A percentile compares a stretch with the other conserved stretches of the same genome.
phyloP scores from a whole-genome alignment of 2,797 vertebrate species.

The Lacerta bilineata region DNA sequence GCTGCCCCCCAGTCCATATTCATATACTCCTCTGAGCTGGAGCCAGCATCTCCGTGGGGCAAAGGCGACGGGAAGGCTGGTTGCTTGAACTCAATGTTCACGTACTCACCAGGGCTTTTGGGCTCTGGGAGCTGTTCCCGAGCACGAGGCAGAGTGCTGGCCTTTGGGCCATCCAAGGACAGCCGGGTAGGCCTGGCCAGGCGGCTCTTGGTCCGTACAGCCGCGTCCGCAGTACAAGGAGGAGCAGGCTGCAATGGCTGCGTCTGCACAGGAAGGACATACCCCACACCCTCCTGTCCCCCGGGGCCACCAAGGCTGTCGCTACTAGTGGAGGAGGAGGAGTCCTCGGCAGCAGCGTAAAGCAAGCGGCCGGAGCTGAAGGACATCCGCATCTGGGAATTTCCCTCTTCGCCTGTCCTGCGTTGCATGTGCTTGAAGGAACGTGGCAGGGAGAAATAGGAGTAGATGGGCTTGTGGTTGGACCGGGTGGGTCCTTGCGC shows the following conservation, averaged over 20 bases:
- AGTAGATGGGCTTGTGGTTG: constrained; percentile 82
- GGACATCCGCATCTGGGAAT: constrained; percentile 77
- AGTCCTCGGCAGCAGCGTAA: constrained; percentile 83
- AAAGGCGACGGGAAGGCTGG: constrained; percentile 73
- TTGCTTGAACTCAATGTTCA: constrained; percentile 88
- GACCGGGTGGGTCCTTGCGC: constrained; percentile 66
- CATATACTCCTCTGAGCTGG: constrained; percentile 83
- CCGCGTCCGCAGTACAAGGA: constrained; percentile 79
- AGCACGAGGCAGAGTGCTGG: constrained; percentile 87
- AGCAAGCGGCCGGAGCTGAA: constrained; percentile 82
- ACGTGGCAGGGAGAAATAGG: constrained; percentile 88
- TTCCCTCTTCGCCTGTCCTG: constrained; percentile 69
- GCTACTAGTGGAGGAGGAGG: constrained; percentile 88
- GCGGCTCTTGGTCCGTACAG: constrained; percentile 79
- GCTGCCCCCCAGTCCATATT: constrained; percentile 84
- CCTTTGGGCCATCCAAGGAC: constrained; percentile 84
- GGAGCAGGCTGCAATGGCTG: constrained; percentile 65
- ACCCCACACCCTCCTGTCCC: constrained; percentile 57
- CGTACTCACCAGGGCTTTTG: constrained; percentile 89
- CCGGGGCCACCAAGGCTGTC: constrained; percentile 82
- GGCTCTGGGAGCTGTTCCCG: constrained; percentile 86
- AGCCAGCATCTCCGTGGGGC: constrained; percentile 67
- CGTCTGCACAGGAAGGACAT: constrained; percentile 40
- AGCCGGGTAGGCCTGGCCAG: constrained; percentile 84
- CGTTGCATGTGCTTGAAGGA: constrained; percentile 87